Evolutionary conservation across 2,797 vertebrate species (phyloP).

Genomic region (Eulemur rubriventer): DNA sequence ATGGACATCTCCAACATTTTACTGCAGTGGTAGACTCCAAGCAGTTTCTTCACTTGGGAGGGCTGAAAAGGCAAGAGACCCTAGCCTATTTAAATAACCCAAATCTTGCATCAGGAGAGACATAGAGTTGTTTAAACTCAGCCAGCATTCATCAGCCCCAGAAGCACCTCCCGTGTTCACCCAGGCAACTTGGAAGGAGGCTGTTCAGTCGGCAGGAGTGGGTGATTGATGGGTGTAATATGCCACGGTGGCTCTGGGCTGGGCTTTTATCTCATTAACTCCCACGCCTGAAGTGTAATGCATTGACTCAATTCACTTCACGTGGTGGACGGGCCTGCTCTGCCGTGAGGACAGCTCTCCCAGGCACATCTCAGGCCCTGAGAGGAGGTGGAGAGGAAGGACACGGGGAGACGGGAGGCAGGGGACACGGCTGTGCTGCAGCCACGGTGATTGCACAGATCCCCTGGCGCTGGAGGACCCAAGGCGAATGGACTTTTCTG

Average conservation of each 20-base stretch:
- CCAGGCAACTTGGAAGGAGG: not conserved
- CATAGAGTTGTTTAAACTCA: constrained; percentile 24
- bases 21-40: not conserved
- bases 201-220: not conserved
- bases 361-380: not conserved
- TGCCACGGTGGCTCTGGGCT: not conserved
- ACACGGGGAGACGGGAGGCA: accelerated
- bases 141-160: not conserved
- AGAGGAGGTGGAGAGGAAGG: not conserved
- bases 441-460: not conserved
- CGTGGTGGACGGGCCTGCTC: not conserved
- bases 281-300: not conserved
- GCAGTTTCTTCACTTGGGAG: not conserved
- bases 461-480: not conserved
- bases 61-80: not conserved
- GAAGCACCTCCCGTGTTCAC: not conserved
- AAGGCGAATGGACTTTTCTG: not conserved
- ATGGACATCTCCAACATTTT: not conserved
- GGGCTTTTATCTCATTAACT: constrained; percentile 30
- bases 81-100: not conserved
- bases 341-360: not conserved
- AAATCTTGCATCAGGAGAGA: not conserved
- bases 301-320: constrained; percentile 18
- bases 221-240: constrained; percentile 56
- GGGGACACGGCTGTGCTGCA: no score